phyloP scores from a whole-genome alignment of 2,113 vertebrate genomes.

The Lutjanus erythropterus region DNA sequence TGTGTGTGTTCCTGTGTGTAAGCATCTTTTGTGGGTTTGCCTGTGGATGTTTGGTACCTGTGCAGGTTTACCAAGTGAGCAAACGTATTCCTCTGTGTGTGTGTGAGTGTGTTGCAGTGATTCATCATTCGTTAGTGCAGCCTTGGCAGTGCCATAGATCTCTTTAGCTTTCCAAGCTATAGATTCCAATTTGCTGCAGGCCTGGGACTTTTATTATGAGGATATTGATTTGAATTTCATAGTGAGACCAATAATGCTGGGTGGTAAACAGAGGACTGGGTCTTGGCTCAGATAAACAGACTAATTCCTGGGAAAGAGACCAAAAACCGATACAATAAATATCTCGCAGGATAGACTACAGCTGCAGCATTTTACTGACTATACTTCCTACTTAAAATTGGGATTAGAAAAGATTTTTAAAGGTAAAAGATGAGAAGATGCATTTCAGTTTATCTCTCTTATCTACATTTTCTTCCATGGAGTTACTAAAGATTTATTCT shows the following conservation, averaged over 20 bases:
- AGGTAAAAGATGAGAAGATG: background rate
- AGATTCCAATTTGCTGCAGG: constrained; percentile 75
- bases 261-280: constrained; percentile 51
- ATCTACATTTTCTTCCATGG: background rate
- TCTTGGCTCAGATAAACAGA: constrained; percentile 56
- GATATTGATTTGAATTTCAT: constrained; percentile 79
- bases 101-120: constrained; percentile 49
- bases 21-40: constrained; percentile 8
- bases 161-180: constrained; percentile 57
- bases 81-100: background rate
- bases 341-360: constrained; percentile 41
- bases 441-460: background rate
- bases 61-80: constrained; percentile 27
- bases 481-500: background rate
- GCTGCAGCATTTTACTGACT: constrained; percentile 40
- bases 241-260: constrained; percentile 58
- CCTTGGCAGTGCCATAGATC: constrained; percentile 52
- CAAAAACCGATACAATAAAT: constrained; percentile 53
- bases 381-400: background rate
- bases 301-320: constrained; percentile 48
- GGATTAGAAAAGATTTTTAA: background rate
- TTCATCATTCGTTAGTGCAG: constrained; percentile 73
- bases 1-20: constrained; percentile 27
- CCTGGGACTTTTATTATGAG: constrained; percentile 72
- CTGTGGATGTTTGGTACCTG: background rate